Base-by-base conservation (phyloP, 2,888 invertebrate genomes). In the Apoda limacodes region DNA sequence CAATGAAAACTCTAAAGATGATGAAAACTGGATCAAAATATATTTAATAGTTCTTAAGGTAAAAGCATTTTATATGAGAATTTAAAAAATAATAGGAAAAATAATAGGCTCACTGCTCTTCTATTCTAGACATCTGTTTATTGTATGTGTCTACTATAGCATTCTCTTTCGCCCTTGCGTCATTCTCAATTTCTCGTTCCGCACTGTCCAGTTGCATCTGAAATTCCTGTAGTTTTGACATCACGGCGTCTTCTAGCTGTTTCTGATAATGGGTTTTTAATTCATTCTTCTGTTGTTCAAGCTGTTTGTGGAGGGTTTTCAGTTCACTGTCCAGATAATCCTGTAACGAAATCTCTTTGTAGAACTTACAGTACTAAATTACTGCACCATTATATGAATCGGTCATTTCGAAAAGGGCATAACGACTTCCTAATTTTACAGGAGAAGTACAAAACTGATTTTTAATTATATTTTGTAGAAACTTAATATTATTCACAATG, bases 171-270 rank as follows among this genome's bases (percentile, higher is more conserved):
- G 71, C 82, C 23, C 86, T 82, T 1, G 87, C 74, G 48, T 90
- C 88, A 0, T 70, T 68, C 39, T 86, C 85, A 48, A 90, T 75
- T 21, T 84, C 82, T 12, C 80, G 71, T 60, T 90, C 88, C 0
- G 88, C 88, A 19, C 80, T 64, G 45, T 92, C 91, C 19, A 93
- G 64, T 56, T 93, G 91, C 1, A 68, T 68, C 57, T 78, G 78
- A 52, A 92, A 93, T 63, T 93, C 92, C 46, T 85, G 85, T 34
- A 92, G 70, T 55, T 93, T 93, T 31, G 83, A 83, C 34, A 87
- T 74, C 10, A 93, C 92, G 0, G 92, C 88, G 27, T 86, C 83
- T 48, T 93, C 92, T 7, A 93, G 76, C 66, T 93, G 92, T 42
- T 87, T 86, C 64, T 93, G 93, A 53, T 92, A 93, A 55, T 89